Conservation (phyloP, 2,797 vertebrate genomes). For the Euthynnus affinis region DNA sequence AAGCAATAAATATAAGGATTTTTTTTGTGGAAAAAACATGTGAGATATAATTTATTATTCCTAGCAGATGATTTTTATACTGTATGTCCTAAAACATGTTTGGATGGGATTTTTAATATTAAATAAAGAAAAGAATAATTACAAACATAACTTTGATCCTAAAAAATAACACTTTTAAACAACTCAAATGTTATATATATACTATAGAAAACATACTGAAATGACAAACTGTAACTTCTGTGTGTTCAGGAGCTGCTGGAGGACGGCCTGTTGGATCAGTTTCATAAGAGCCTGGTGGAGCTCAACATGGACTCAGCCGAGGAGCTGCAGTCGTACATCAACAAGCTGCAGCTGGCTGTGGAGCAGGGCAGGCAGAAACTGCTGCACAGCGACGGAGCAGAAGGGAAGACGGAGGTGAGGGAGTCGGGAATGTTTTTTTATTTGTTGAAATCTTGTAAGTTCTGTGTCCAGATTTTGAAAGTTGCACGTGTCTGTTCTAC, state of each 20-base stretch:
- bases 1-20: too few species aligned
- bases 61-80: too few species aligned
- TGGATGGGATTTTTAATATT: too few species aligned
- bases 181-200: too few species aligned
- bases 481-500: too few species aligned
- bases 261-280: constrained; percentile 94
- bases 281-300: constrained; percentile 94
- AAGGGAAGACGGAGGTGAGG: constrained; percentile 91
- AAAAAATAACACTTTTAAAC: too few species aligned
- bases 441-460: not conserved
- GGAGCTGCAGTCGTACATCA: constrained; percentile 97
- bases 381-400: constrained; percentile 88
- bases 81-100: too few species aligned
- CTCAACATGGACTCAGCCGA: constrained; percentile 98
- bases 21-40: too few species aligned
- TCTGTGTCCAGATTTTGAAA: not conserved
- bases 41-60: too few species aligned
- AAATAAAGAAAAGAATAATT: too few species aligned
- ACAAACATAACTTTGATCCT: too few species aligned
- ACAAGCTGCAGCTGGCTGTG: constrained; percentile 91
- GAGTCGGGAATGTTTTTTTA: not conserved
- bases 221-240: not conserved
- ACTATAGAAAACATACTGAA: too few species aligned
- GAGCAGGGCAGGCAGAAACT: constrained; percentile 91
- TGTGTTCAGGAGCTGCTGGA: constrained; percentile 91